Base-by-base conservation (phyloP, 2,113 vertebrate genomes). In the Siniperca chuatsi region DNA sequence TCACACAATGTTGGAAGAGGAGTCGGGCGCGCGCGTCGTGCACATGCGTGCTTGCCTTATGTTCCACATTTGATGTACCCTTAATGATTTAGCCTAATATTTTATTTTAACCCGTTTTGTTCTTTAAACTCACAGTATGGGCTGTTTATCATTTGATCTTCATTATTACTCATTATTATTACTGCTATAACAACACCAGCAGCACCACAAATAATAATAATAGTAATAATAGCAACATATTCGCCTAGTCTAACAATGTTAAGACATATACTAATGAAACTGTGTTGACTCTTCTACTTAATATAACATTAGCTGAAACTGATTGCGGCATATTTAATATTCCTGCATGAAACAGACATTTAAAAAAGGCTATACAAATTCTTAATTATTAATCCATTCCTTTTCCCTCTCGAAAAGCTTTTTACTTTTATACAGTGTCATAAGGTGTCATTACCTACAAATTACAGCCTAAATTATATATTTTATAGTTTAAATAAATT, bases 41-140 rank as follows among this genome's bases (percentile, higher is more conserved):
- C 88, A 75, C 88, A 44, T 55, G 88, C 91, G 57, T 74, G 75
- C n/a, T n/a, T 42, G 46, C 48, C 12, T 72, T 25, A n/a, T 82
- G 79, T 50, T 82, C 61, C 23, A 66, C 58, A 72, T 90, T 62
- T 75, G 73, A 40, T 52, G 23, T n/a, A 18, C 23, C 21, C 13
- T 50, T 33, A n/a, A 66, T 54, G 10, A 40, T 11, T 60, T 75
- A 29, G 29, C 29, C 29, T 29, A 1, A 66, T 61, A 15, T 60
- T 65, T 60, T 3, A 42, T 40, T 25, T 73, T 23, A n/a, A 13
- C 6, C 2, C 11, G 20, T 67, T 61, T 40, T 37, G 7, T 18
- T 54, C 62, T 20, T 40, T 37, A 8, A n/a, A 44, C 13, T 15
- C 6, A 29, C n/a, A 16, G 2, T 4, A 8, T 8, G 33, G 20